Evolutionary conservation across 2,113 vertebrate genomes (phyloP).

Genomic region (Varanus komodoensis): DNA sequence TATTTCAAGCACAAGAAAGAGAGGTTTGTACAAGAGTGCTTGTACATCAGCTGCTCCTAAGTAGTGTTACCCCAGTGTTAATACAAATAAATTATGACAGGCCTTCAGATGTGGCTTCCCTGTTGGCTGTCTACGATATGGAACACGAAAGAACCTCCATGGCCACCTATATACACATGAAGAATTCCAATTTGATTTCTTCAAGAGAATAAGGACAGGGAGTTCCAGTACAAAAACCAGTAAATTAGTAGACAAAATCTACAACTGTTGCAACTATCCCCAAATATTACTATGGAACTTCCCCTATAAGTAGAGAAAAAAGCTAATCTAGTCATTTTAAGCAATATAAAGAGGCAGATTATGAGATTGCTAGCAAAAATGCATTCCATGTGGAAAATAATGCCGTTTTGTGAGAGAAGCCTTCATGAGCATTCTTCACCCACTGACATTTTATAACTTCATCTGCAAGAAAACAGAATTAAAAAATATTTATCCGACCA

Average conservation of each 20-base stretch:
- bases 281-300: neutral
- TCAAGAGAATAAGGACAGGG: fast-evolving
- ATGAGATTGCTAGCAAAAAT: neutral
- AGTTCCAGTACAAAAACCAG: neutral
- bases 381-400: neutral
- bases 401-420: neutral
- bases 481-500: constrained; percentile 16
- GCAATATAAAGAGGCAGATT: constrained; percentile 3
- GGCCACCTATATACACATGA: neutral
- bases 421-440: neutral
- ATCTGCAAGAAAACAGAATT: constrained; percentile 25
- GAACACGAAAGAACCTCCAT: neutral
- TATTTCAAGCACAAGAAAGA: neutral
- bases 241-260: neutral
- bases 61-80: neutral
- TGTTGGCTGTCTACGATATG: neutral
- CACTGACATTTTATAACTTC: neutral
- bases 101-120: neutral
- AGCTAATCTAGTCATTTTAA: constrained; percentile 17
- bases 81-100: neutral
- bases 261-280: neutral
- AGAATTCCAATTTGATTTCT: fast-evolving
- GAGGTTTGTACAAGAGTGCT: neutral
- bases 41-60: neutral
- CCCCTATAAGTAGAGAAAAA: neutral